Base-by-base conservation (phyloP, 2,113 vertebrate genomes). In the Periophthalmodon schlosseri region DNA sequence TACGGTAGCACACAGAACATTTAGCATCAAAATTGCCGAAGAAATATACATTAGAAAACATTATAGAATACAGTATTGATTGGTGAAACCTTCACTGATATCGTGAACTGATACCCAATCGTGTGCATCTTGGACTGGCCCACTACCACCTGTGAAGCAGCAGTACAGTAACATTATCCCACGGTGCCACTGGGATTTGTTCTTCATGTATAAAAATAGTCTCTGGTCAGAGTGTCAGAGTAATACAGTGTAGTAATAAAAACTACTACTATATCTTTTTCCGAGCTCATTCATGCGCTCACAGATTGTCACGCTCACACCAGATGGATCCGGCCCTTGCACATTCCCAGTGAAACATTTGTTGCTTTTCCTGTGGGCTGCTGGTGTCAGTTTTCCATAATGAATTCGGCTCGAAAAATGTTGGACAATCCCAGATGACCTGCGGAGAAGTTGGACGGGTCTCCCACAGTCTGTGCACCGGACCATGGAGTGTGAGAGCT, bases 361-460 rank as follows among this genome's bases (percentile, higher is more conserved):
- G 66, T 69, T 79, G n/a, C 15, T 39, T 76, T 79, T 84, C 36
- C 81, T 76, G 72, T 72, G 72, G 81, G 80, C 75, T 56, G 80
- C 73, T 56, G 70, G 81, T 82, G 82, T 91, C 84, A 36, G 72
- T 82, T 90, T 90, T 86, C 87, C 64, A 66, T 90, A 89, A 91
- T 91, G 83, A 89, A 84, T 82, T 83, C 76, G 77, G 74, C 69
- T 23, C 34, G 69, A 80, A 44, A 65, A 65, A 70, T 76, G 74
- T 20, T 74, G 84, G 78, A 83, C 74, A 73, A 21, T 88, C 81
- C 79, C 73, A 77, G 60, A 77, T 79, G 81, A 83, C 83, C 84
- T 61, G 72, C 80, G 66, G 74, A 70, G 73, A 72, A 72, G 74
- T 64, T 67, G 54, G 63, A 65, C 66, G 21, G 69, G 69, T 24